Evolutionary conservation across 2,888 invertebrate species (phyloP).

Genomic region (Synanthedon vespiformis): DNA sequence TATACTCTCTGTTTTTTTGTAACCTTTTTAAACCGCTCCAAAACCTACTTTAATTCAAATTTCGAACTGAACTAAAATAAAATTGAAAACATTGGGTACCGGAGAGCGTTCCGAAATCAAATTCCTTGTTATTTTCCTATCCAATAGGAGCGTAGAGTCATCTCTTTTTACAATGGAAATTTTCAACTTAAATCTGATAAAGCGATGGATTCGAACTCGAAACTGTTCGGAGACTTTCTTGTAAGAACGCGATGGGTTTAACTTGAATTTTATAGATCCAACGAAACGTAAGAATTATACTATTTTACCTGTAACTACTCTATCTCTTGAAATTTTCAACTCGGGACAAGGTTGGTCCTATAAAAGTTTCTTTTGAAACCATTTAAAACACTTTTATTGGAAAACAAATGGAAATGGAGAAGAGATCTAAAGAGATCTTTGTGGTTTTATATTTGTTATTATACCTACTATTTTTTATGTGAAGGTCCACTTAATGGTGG

Average conservation of each 20-base stretch:
- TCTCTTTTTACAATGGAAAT: neutral
- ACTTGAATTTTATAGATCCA: neutral
- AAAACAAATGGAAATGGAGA: too few species aligned
- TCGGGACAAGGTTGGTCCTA: neutral
- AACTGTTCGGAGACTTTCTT: neutral
- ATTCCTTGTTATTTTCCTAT: neutral
- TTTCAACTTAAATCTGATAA: slow-evolving; percentile 13
- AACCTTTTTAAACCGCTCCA: too few species aligned
- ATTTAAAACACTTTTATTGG: neutral
- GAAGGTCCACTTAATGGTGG: too few species aligned
- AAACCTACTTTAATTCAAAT: too few species aligned
- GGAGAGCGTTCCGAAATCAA: neutral
- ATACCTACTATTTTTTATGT: too few species aligned
- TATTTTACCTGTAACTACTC: neutral
- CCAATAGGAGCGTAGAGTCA: neutral
- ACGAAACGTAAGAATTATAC: neutral
- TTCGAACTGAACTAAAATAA: too few species aligned
- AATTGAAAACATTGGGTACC: too few species aligned
- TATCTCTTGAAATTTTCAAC: neutral
- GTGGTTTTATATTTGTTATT: too few species aligned
- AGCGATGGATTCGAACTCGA: slow-evolving; percentile 7
- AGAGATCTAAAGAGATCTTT: too few species aligned
- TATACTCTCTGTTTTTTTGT: too few species aligned
- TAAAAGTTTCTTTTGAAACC: neutral
- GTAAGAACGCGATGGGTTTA: neutral